Evolutionary conservation across 2,113 vertebrate species (phyloP), one percentile per base, ranked within the genome.

Genomic region (Zapus hudsonius): DNA sequence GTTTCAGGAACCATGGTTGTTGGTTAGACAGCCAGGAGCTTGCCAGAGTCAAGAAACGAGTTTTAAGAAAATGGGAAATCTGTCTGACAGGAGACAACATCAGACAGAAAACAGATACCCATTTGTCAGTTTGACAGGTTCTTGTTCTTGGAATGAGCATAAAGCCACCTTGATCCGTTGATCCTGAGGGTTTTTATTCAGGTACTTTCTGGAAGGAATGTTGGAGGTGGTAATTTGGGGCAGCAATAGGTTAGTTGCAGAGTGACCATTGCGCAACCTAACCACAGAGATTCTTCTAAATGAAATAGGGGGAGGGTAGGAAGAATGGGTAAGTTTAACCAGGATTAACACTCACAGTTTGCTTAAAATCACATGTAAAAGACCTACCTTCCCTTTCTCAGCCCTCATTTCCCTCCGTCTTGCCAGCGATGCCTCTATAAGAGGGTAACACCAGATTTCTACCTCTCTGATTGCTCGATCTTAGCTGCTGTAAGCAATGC

Each of bases 71-170:
- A 84, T 66, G 66, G 73, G 57, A 91, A 95, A 67, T 59, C 55
- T 9, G 52, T 76, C 76, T 83, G 69, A 92, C 47, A 82, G 61
- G 67, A 91, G 80, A 84, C 33, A 38, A 0, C 89, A 74, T 66
- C 72, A 0, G 0, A 44, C 59, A 87, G 40, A 64, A 42, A 36
- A 76, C 90, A 93, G 57, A 83, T 33, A 59, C 59, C 84, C 83
- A 59, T 92, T 94, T 92, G 89, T 97, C 78, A 84, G 42, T 74
- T 83, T 96, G 84, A 84, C 42, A 87, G 83, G 29, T 92, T 92
- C 89, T 87, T 95, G 47, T 93, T 95, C 55, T 55, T 79, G 36
- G 52, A 82, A 84, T 91, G 59, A 42, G 55, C 64, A 15, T 59
- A 59, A 84, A 94, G 82, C n/a, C 57, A 23, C 36, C 69, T 82